Evolutionary conservation across 2,113 vertebrate genomes (phyloP), one percentile per base, ranked within the genome.

Genomic region (western clawed frog (Xenopus tropicalis)): DNA sequence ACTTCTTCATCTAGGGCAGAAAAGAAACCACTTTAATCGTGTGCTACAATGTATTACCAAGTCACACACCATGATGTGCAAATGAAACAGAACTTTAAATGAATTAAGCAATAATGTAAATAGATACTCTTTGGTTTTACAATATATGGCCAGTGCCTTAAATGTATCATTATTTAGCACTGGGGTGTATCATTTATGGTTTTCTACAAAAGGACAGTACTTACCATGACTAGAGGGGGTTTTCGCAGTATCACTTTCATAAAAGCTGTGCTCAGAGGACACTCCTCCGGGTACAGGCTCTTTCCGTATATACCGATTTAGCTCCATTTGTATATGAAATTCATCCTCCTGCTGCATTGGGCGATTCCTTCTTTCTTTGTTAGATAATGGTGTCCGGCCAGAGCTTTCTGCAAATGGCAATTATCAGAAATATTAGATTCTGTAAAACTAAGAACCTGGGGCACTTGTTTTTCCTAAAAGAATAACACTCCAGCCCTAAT

Each of bases 301-400:
- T 82, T 95, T 98, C 83, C 94, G 95, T 77, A 99, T 87, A 76
- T 89, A 93, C 43, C 95, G 95, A 80, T 95, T 96, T 77, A 98
- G 82, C 79, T 99, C 97, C 93, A 98, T 94, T 66, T 97, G 97
- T 79, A 99, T 94, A 9, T 94, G 93, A 83, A 97, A 95, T 74
- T 99, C 96, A 19, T 99, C 97, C 74, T 99, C 97, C 80, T 97
- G 96, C 24, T 98, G 95, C 86, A 99, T 97, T 1, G 97, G 97
- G 7, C 96, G 91, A 83, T 89, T 98, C 83, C 94, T 97, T 83
- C 93, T 91, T 21, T 97, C 95, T 85, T 96, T 97, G 57, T 78
- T 85, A 61, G 86, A 83, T 73, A 92, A 80, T 23, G 87, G 87
- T 59, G 89, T 83, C 87, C 92, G 93, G 80, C 92, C 91, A 63